Evolutionary conservation across 92 coral and sea anemone species (phyloP), one percentile per base, ranked within the genome.

Genomic region (Micromussa lordhowensis): DNA sequence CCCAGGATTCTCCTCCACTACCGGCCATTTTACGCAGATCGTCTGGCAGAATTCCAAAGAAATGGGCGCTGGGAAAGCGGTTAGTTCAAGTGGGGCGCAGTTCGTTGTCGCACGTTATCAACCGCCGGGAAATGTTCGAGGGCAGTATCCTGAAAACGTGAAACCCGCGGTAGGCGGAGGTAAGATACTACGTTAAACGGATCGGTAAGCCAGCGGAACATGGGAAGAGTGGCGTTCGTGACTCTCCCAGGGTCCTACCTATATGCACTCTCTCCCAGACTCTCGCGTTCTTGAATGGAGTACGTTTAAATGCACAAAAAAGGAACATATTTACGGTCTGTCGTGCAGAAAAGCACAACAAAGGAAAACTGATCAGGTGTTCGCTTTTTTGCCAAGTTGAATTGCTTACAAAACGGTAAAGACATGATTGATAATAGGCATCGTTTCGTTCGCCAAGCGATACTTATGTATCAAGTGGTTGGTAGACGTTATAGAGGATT

Each of bases 11-110:
- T 91, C 97, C 81, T 89, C 96, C 51, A 79, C 91, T 53, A 95
- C 99, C 80, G 99, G 99, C 21, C 99, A 97, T 88, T 97, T 97
- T 81, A 95, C 99, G 0, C 99, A 97, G 92, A 92, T 97, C 64
- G 98, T 97, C 5, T 97, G 99, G 99, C 93, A 93, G 38, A 91
- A 79, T 36, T 93, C 98, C 82, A 92, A 92, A 59, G 97, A 97
- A 85, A 94, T 97, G 93, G 99, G 99, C 36, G 97, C 96, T 14
- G 99, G 99, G 44, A 97, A 90, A 64, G 99, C 99, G 28, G 95
- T 93, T 35, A 95, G 98, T 77, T 92, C 94, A 36, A 88, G 95
- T 3, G 99, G 99, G 34, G 98, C 99, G 48, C 99, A 97, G 82
- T 97, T 92, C 78, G 98, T 97, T 30, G 99, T 97, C 32, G 98